Evolutionary conservation across 2,113 vertebrate species (phyloP), one percentile per base, ranked within the genome.

Genomic region (Cynopterus brachyotis): DNA sequence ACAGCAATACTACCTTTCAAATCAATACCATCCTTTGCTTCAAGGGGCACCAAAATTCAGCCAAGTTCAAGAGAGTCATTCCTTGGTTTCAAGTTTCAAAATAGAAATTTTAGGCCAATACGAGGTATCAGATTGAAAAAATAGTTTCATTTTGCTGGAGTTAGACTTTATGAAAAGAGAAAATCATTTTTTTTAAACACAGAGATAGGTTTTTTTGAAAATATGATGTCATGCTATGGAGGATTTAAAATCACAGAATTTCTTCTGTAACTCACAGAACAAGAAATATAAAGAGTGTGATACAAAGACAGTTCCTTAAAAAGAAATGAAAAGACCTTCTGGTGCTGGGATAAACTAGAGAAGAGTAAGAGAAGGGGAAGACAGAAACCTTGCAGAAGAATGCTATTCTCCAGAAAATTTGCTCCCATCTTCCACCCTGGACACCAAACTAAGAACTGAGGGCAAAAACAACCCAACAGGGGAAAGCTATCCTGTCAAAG

Each of bases 141-240:
- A 81, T n/a, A n/a, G n/a, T n/a, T 53, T 53, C 13, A 9, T 57
- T 47, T 88, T 75, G 22, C n/a, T 69, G 6, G 13, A 89, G 28
- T 13, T 85, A 24, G n/a, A 16, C 30, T 95, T 92, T 80, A 40
- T 20, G 94, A 50, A 69, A 89, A 55, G 60, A 89, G 9, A 91
- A 97, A 80, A 66, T 59, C 0, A n/a, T 42, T 95, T 91, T 47
- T 76, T 80, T 84, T 84, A 92, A 78, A 82, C 40, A 62, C 17
- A 85, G 30, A 37, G 5, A 53, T 3, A 59, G 3, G 0, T 5
- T 40, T 81, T 75, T 83, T 67, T 72, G 13, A 30, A 89, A 89
- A 55, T 37, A 90, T 0, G 32, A 28, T 50, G 28, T 69, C 30
- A 83, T 26, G 16, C 11, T 26, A 45, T 53, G 6, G 5, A 9